Percentiles rank a stretch among this genome's conserved stretches.
These are phyloP conservation scores for Oedothorax gibbosus DNA, from an alignment of 1,140 invertebrate genomes.

Conservation along the genomic window DNA sequence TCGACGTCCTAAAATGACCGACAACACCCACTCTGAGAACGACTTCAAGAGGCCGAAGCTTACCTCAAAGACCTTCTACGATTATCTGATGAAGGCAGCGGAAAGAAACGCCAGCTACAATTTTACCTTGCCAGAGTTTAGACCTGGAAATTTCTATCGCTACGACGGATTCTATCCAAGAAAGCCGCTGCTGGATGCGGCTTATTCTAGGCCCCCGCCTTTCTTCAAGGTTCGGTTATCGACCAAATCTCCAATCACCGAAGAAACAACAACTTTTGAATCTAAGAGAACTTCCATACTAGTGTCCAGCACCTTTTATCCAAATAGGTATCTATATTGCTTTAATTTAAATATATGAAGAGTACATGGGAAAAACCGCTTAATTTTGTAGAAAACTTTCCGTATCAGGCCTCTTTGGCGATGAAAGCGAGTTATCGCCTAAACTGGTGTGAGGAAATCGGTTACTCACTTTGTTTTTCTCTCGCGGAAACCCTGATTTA, in stretches of 20 bases:
- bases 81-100: constrained; percentile 19
- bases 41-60: constrained; percentile 16
- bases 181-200: constrained; percentile 23
- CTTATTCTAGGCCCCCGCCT: background rate
- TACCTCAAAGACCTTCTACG: constrained; percentile 42
- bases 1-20: constrained; percentile 30
- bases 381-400: too few species aligned
- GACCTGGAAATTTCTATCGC: constrained; percentile 21
- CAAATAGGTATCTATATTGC: constrained; percentile 13
- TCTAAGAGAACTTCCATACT: constrained; percentile 32
- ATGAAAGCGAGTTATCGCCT: too few species aligned
- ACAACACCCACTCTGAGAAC: background rate
- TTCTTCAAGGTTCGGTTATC: background rate
- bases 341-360: too few species aligned
- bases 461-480: too few species aligned
- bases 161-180: constrained; percentile 20
- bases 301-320: constrained; percentile 43
- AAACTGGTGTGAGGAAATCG: too few species aligned
- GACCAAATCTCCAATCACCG: background rate
- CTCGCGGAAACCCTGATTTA: too few species aligned
- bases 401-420: too few species aligned
- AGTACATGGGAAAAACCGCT: too few species aligned
- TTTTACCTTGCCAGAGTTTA: constrained; percentile 3
- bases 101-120: background rate
- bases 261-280: constrained; percentile 26